phyloP scores from a whole-genome alignment of 2,888 invertebrate species.

The Pachymerium ferrugineum region DNA sequence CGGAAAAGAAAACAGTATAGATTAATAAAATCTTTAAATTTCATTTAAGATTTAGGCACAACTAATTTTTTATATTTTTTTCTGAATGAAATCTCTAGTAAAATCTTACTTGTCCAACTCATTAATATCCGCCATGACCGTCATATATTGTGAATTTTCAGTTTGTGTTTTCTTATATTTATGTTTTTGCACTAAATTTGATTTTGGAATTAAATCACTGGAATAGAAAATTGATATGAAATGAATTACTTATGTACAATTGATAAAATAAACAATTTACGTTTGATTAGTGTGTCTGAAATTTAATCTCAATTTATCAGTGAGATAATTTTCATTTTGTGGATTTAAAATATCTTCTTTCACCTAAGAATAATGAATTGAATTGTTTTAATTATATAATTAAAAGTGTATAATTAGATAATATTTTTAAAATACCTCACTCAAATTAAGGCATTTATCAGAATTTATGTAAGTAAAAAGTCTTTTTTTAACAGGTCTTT shows the following conservation, averaged over 20 bases:
- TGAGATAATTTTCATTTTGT: background rate
- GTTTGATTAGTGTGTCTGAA: background rate
- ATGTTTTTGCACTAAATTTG: background rate
- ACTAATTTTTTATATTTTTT: background rate
- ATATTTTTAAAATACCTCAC: background rate
- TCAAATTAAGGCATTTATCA: background rate
- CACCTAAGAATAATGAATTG: background rate
- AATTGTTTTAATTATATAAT: too few species aligned
- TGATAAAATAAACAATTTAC: too few species aligned
- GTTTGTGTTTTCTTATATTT: background rate
- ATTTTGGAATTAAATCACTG: too few species aligned
- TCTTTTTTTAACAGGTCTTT: background rate
- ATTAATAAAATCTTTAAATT: background rate
- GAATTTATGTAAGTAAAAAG: background rate
- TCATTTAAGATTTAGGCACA: background rate
- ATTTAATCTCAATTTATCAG: background rate
- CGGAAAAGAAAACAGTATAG: background rate
- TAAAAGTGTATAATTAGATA: too few species aligned
- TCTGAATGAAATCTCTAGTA: background rate
- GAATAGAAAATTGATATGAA: too few species aligned
- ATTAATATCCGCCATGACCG: slow-evolving; percentile 27
- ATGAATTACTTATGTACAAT: too few species aligned
- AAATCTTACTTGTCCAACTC: background rate
- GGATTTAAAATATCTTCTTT: background rate
- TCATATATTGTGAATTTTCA: slow-evolving; percentile 4